phyloP scores from a whole-genome alignment of 1,140 invertebrate genomes.

The Druon quercuslanigerum region DNA sequence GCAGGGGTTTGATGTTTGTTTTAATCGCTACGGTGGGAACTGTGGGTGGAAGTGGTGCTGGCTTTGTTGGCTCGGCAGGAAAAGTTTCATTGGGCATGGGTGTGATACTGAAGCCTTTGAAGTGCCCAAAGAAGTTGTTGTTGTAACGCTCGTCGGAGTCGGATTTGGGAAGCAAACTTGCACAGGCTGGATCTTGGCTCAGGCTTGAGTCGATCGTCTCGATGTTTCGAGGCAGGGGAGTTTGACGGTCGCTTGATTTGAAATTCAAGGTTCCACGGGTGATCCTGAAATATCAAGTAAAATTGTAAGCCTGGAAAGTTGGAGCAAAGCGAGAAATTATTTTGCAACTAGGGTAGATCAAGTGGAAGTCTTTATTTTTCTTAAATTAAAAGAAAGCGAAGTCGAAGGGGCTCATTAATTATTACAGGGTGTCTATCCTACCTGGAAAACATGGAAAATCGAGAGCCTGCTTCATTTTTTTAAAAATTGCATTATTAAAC shows the following conservation, averaged over 20 bases:
- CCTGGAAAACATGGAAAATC: too few species aligned
- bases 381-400: too few species aligned
- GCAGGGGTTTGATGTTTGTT: constrained; percentile 60
- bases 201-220: constrained; percentile 71
- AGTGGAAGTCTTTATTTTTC: neutral
- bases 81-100: constrained; percentile 75
- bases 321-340: constrained; percentile 7
- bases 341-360: neutral
- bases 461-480: too few species aligned
- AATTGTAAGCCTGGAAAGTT: constrained; percentile 46
- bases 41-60: constrained; percentile 69
- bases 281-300: constrained; percentile 67
- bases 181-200: constrained; percentile 70
- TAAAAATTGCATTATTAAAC: too few species aligned
- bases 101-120: constrained; percentile 88
- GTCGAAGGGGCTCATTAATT: neutral
- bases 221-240: constrained; percentile 62
- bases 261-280: constrained; percentile 61
- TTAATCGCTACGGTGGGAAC: constrained; percentile 71
- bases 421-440: neutral
- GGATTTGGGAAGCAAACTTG: constrained; percentile 76
- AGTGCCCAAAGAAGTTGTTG: constrained; percentile 86
- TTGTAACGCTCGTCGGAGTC: constrained; percentile 73
- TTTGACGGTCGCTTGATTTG: constrained; percentile 70
- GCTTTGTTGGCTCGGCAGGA: constrained; percentile 65